Base-by-base conservation (phyloP, 2,888 invertebrate genomes). In the Philereme transversata region DNA sequence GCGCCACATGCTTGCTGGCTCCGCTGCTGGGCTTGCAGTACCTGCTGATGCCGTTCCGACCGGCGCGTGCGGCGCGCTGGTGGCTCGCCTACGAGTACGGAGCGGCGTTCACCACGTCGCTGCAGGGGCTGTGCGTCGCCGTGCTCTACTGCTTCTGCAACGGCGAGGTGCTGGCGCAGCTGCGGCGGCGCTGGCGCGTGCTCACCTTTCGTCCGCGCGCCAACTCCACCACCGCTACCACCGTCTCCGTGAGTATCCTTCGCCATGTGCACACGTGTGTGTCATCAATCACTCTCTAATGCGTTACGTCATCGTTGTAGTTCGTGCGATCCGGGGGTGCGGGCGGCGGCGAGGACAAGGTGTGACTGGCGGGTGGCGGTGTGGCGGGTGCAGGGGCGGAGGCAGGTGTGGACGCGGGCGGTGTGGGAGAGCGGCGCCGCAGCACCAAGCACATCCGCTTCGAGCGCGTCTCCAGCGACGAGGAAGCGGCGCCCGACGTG, bases 101-200 rank as follows among this genome's bases (percentile, higher is more conserved):
- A 69, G 96, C 97, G 34, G 98, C 98, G 69, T 93, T 97, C 75
- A 96, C 96, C 51, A 96, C 97, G 62, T 97, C 98, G 61, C 96
- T 97, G 87, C 95, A 98, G 96, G 98, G 98, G 64, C 94, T 98
- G 62, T 97, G 97, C 84, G 98, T 98, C 56, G 97, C 98, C 43
- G 95, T 97, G 66, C 94, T 98, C 53, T 98, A 97, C 90, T 98
- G 98, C 85, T 98, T 98, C 94, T 97, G 96, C 93, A 98, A 98
- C 83, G 98, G 98, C 70, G 98, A 98, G 95, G 98, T 98, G 88
- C 95, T 97, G 75, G 96, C 97, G 66, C 97, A 97, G 88, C 94
- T 97, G 79, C 96, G 96, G 76, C 94, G 97, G 64, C 96, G 95
- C 84, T 97, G 96, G 96, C 95, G 96, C 84, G 97, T 96, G 95